Base-by-base conservation (phyloP, 2,113 vertebrate genomes). In the Ptilorrhoa leucosticta region DNA sequence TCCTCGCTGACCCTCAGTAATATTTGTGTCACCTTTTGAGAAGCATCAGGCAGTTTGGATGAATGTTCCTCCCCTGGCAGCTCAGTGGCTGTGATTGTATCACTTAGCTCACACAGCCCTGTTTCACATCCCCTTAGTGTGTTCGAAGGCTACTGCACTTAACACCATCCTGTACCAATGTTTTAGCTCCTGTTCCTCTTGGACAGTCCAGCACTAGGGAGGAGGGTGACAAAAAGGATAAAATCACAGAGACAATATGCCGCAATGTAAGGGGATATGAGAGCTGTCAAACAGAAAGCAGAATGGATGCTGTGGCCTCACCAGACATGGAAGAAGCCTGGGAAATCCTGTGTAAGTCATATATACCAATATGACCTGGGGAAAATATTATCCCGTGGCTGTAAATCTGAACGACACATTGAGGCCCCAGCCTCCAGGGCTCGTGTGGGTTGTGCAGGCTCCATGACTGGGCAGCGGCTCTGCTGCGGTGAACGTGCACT, bases 371-470 rank as follows among this genome's bases (percentile, higher is more conserved):
- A 26, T 19, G 23, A 7, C 40, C 27, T 15, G 11, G 64, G 53
- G 54, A 44, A 64, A 72, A 45, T 19, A 26, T 3, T 63, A 15
- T 15, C 48, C 23, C 18, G 21, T 28, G 37, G 35, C 58, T 73
- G 33, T 68, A 60, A 56, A 60, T 27, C 15, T 60, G 40, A 64
- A 21, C 0, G 1, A 47, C 24, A 51, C 0, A 0, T 1, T 39
- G 58, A 51, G 56, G 64, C 10, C 35, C 24, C 45, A 19, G 54
- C 18, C 40, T 30, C 40, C 54, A 45, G 18, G 30, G 35, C 57
- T 40, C 0, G 0, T 20, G 35, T 0, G 0, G 48, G 42, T 2
- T 58, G 31, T 21, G 42, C 21, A 19, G 23, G 5, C 18, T 66
- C 22, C n/a, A 16, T 2, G n/a, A 40, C 15, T 2, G 1, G 40